Evolutionary conservation across 1,140 invertebrate genomes (phyloP), one percentile per base, ranked within the genome.

Genomic region (Tetranychus cinnabarinus): DNA sequence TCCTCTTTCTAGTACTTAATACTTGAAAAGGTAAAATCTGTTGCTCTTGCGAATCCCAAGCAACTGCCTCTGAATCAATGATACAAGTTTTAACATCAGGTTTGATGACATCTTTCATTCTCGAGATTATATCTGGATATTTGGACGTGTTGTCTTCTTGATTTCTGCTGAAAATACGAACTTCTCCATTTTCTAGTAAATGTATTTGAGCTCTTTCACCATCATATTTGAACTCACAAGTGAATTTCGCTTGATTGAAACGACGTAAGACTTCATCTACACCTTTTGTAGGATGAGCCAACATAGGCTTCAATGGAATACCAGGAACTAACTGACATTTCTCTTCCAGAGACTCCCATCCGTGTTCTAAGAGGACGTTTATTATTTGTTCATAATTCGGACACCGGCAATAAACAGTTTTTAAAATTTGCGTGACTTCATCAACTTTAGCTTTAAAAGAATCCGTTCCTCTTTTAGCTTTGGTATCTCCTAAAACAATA

Each of bases 171-270:
- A 86, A 99, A 62, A 99, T 87, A 45, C 73, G 79, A 1, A 91
- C 77, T 15, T 77, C 75, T 0, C 83, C 81, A 65, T 82, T 75
- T 52, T 84, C 78, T 36, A 75, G 67, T 1, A 82, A 71, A 69
- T 91, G 88, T 66, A 91, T 87, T 77, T 98, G 96, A 4, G 91
- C 95, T 69, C 96, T 76, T 77, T 99, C 96, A 4, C 96, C 96
- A 73, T 99, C 96, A 72, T 99, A 99, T 73, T 99, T 99, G 80
- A 84, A 99, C 77, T 99, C 96, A 72, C 93, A 98, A 2, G 93
- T 97, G 69, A 99, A 98, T 68, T 86, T 82, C 66, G 85, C 75
- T 37, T 83, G 81, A 62, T 95, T 90, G 73, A 99, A 98, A 60
- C 90, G 77, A 57, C 82, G 78, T 3, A 98, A 72, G 15, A 98